Evolutionary conservation across 2,113 vertebrate species (phyloP), one percentile per base, ranked within the genome.

Genomic region (Delphinus delphis): DNA sequence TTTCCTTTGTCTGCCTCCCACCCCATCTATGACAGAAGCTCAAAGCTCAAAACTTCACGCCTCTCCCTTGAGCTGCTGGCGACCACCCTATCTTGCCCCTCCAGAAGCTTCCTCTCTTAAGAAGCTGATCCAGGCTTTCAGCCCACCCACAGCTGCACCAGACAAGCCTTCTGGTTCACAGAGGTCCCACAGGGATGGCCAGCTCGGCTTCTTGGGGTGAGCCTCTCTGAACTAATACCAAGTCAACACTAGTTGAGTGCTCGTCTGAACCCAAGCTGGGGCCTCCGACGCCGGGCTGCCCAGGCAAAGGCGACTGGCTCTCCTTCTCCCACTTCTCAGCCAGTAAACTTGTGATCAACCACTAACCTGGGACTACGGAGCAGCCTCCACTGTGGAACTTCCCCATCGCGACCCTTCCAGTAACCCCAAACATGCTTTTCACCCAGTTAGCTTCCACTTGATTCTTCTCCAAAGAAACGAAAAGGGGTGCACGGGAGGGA

Each of bases 111-210:
- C 70, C 50, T 81, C 15, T 7, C 62, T 79, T 74, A 50, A 90
- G 41, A 92, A 62, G n/a, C 9, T 44, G 67, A 47, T 68, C 94
- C 28, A 81, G 47, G 53, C 13, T 93, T 96, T 71, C 58, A 71
- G 62, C 6, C 44, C 38, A 55, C 4, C 65, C 8, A 67, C 8
- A 20, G 47, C 31, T 95, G 53, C 96, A 53, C 23, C 67, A 93
- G 55, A 71, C 7, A 80, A 63, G 6, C 31, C 81, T 84, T 90
- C 18, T 38, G 83, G n/a, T 76, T 55, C 31, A 53, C 12, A 38
- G 41, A 6, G 15, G 3, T 67, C 38, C 73, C 50, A 8, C 10
- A 13, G 50, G 73, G 31, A 31, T 12, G 17, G 17, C n/a, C 58
- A 74, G 68, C 14, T 80, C 36, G 65, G 76, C 4, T 71, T 47